Base-by-base conservation (phyloP, 2,888 invertebrate genomes). In the Nephrotoma flavescens region DNA sequence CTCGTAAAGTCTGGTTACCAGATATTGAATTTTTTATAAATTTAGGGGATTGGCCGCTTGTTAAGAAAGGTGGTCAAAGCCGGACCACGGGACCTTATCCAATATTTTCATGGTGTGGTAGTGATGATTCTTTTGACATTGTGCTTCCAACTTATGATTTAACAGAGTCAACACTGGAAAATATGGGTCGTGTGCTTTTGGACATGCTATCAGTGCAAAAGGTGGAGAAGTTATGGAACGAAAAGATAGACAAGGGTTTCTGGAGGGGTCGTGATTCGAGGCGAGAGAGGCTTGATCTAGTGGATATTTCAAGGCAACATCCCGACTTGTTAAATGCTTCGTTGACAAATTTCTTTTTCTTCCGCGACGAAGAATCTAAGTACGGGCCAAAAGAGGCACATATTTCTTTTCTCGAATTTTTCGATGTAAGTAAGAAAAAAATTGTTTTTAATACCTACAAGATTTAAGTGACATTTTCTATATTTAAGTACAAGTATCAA, bases 21-120 rank as follows among this genome's bases (percentile, higher is more conserved):
- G 96, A 99, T 91, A 92, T 96, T 89, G 98, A 99, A 91, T 94
- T 99, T 89, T 95, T 98, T 88, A 94, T 96, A 85, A 99, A 99
- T 92, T 93, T 99, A 12, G 99, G 99, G 15, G 99, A 99, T 91
- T 99, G 98, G 98, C 99, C 99, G 0, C 92, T 99, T 41, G 94
- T 95, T 1, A 92, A 93, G 87, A 93, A 92, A 88, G 90, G 91
- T 4, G 90, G 90, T 0, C 90, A 91, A 31, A 90, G 90, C 71
- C 91, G 90, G 71, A 91, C 91, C 7, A 92, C 93, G 0, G 91
- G 93, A 12, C 93, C 93, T 11, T 93, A 95, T 88, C 98, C 99
- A 1, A 94, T 99, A 88, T 96, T 99, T 90, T 98, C 98, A 15
- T 99, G 99, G 99, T 99, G 99, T 92, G 98, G 98, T 0, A 98